Conservation (phyloP, 1,140 invertebrate species). For the Hormaphis cornu region DNA sequence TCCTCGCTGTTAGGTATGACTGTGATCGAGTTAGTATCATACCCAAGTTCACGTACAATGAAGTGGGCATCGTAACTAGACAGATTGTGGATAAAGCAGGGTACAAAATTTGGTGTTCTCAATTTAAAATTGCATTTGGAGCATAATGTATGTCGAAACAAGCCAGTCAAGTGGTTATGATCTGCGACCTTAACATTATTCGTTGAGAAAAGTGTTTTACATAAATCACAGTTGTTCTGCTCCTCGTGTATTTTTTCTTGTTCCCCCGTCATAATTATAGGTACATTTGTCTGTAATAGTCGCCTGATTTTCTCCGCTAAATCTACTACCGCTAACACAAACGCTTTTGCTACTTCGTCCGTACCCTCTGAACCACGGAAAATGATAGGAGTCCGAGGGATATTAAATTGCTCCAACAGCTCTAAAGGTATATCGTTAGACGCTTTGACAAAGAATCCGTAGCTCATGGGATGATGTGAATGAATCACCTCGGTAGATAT, state of each 20-base stretch:
- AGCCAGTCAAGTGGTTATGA: background rate
- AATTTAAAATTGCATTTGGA: conserved; percentile 33
- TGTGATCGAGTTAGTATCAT: background rate
- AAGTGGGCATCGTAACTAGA: conserved; percentile 13
- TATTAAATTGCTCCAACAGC: background rate
- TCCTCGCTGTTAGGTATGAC: background rate
- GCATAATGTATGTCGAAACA: background rate
- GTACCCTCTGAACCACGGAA: background rate
- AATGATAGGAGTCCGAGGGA: background rate
- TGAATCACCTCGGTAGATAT: background rate
- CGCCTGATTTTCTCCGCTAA: background rate
- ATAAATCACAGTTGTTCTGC: background rate
- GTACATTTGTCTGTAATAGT: background rate
- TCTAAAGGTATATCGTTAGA: background rate
- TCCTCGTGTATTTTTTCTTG: background rate
- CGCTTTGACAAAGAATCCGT: background rate
- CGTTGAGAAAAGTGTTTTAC: background rate
- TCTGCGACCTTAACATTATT: background rate
- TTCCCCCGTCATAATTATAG: background rate
- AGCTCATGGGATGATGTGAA: background rate
- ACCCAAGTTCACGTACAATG: background rate
- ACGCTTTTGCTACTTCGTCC: background rate
- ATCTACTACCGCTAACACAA: background rate
- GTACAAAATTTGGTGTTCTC: background rate
- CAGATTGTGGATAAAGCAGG: conserved; percentile 32